Percentiles rank a stretch among this genome's conserved stretches.
Evolutionary conservation across 1,140 invertebrate species (phyloP).

Genomic region (Eueides isabella): DNA sequence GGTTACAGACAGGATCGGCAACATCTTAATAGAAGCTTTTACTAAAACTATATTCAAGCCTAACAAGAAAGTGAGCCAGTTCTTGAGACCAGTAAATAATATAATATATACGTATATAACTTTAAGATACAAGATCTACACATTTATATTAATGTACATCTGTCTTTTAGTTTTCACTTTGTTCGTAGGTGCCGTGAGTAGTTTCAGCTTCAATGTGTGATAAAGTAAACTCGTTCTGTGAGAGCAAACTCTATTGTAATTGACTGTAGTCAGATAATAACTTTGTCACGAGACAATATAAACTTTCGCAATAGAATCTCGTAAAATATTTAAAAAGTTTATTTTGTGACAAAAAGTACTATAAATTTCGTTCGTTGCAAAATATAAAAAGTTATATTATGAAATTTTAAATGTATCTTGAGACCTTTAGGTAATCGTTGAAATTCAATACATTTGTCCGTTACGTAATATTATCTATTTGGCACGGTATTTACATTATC

Average conservation of each 20-base stretch:
- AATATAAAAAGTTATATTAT: neutral
- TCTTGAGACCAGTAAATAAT: too few species aligned
- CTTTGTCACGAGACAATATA: neutral
- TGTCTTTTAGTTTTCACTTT: too few species aligned
- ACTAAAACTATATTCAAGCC: too few species aligned
- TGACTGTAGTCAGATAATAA: conserved; percentile 5
- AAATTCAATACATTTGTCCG: neutral
- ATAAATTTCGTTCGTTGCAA: neutral
- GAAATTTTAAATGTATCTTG: neutral
- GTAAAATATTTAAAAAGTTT: neutral
- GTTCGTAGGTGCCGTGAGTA: neutral
- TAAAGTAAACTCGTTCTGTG: neutral
- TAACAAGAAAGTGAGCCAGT: too few species aligned
- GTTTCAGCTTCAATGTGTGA: neutral
- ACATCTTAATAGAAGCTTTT: too few species aligned
- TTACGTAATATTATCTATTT: neutral
- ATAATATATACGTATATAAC: too few species aligned
- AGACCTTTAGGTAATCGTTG: neutral
- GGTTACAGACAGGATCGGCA: too few species aligned
- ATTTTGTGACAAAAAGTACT: neutral
- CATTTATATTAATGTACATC: too few species aligned
- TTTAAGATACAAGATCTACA: too few species aligned
- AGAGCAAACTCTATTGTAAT: neutral
- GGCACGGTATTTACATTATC: neutral
- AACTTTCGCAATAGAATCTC: conserved; percentile 1